Conservation (phyloP, 2,888 invertebrate species). For the Amblyteles armatorius region DNA sequence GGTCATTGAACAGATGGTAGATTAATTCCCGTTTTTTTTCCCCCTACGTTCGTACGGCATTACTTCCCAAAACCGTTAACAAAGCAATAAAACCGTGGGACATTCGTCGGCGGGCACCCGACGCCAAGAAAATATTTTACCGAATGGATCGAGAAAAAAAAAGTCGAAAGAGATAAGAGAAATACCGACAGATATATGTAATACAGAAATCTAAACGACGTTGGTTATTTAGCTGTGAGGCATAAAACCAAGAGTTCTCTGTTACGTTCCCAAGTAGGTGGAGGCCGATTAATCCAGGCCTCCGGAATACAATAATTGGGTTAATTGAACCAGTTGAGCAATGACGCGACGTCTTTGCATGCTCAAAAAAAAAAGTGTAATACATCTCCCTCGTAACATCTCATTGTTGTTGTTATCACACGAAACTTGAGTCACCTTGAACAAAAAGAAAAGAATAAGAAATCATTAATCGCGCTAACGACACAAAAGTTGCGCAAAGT, state of each 20-base stretch:
- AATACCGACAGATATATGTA: background rate
- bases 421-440: background rate
- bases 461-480: background rate
- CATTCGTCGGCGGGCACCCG: conserved; percentile 39
- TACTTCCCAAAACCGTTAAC: conserved; percentile 30
- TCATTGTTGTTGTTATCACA: conserved; percentile 35
- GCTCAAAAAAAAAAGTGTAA: conserved; percentile 29
- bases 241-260: conserved; percentile 16
- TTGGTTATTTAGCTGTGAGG: conserved; percentile 43
- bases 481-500: background rate
- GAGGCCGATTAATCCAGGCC: conserved; percentile 62
- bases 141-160: conserved; percentile 26
- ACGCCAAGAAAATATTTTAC: conserved; percentile 37
- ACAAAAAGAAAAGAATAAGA: background rate
- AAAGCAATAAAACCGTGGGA: conserved; percentile 42
- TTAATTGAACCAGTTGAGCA: conserved; percentile 63
- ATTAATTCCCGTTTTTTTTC: conserved; percentile 35
- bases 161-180: background rate
- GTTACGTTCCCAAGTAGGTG: conserved; percentile 54
- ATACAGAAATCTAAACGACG: conserved; percentile 25
- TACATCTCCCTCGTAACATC: conserved; percentile 15
- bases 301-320: conserved; percentile 67
- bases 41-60: conserved; percentile 38
- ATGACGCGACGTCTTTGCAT: conserved; percentile 58
- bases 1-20: conserved; percentile 32